A percentile compares a stretch with the other conserved stretches of the same genome.
Evolutionary conservation across 2,113 vertebrate species (phyloP).

Genomic region (Sardina pilchardus): DNA sequence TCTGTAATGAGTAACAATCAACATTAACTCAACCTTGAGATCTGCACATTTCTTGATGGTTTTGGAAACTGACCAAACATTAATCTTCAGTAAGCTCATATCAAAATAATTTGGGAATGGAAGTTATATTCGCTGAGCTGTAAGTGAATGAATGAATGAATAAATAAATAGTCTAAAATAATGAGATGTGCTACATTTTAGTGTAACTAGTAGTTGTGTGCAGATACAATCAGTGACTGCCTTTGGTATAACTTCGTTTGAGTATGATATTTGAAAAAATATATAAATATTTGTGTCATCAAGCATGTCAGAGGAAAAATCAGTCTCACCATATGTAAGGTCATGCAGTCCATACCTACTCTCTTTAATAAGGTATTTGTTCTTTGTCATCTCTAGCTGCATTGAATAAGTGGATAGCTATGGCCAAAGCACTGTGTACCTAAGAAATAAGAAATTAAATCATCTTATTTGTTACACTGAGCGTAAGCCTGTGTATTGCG

Average conservation of each 20-base stretch:
- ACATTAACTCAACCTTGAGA: background rate
- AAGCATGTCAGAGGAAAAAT: background rate
- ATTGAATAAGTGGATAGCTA: background rate
- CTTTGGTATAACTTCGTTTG: background rate
- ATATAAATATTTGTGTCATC: background rate
- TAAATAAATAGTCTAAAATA: background rate
- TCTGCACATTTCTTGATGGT: background rate
- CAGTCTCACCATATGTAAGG: background rate
- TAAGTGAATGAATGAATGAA: background rate
- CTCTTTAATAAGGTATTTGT: background rate
- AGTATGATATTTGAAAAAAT: background rate
- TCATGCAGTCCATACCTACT: background rate
- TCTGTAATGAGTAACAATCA: background rate
- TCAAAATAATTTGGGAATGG: background rate
- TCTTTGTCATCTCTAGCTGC: background rate
- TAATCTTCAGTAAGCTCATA: background rate
- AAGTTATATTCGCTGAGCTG: background rate
- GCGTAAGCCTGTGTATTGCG: constrained; percentile 45
- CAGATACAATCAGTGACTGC: background rate
- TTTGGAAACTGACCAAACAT: background rate
- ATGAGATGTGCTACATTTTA: background rate
- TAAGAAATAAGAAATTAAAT: constrained; percentile 58
- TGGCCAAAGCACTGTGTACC: constrained; percentile 42
- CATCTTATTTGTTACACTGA: constrained; percentile 56
- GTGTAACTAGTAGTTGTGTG: too few relatives aligned